Conservation (phyloP, 2,113 vertebrate genomes). For the Alces alces region DNA sequence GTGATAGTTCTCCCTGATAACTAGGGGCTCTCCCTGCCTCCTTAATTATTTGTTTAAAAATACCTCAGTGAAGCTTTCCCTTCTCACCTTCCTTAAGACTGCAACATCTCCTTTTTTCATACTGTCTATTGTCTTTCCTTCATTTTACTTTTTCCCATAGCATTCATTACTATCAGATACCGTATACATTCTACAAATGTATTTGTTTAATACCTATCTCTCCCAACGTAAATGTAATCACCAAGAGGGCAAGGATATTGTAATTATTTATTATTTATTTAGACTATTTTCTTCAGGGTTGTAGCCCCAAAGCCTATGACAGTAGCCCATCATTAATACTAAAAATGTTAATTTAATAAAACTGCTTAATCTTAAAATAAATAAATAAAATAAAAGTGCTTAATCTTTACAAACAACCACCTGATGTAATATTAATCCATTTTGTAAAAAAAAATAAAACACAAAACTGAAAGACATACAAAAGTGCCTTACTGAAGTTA, state of each 20-base stretch:
- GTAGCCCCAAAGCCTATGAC: neutral
- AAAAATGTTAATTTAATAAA: neutral
- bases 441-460: neutral
- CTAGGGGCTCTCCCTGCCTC: neutral
- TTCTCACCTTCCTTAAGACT: constrained; percentile 51
- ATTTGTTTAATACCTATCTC: neutral
- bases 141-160: neutral
- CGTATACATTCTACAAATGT: neutral
- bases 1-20: neutral
- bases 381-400: neutral
- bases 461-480: neutral
- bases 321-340: rapidly evolving
- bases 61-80: constrained; percentile 34
- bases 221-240: neutral
- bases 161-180: neutral
- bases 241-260: neutral
- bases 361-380: neutral
- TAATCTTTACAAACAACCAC: neutral
- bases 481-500: neutral
- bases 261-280: neutral
- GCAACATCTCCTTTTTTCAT: neutral
- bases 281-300: neutral
- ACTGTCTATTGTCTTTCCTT: neutral
- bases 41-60: constrained; percentile 5
- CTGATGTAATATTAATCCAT: neutral